These are phyloP conservation scores for Diaphora mendica DNA, from an alignment of 2,888 invertebrate species.

Conservation along the genomic window DNA sequence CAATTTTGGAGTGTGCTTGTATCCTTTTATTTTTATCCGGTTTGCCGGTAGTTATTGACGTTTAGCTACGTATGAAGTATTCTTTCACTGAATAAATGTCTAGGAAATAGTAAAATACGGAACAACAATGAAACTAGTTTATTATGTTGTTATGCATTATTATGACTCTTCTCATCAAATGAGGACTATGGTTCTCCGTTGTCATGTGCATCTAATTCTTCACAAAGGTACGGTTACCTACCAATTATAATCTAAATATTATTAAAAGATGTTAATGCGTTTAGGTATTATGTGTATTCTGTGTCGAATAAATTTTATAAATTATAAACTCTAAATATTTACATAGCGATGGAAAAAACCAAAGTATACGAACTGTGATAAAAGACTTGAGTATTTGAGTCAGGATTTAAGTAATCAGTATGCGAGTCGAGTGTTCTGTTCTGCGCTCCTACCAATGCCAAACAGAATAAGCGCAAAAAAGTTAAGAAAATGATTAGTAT, in stretches of 20 bases:
- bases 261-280: no score
- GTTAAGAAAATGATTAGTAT: neutral
- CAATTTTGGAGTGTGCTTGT: conserved; percentile 17
- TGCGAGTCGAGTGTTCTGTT: conserved; percentile 3
- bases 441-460: neutral
- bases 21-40: conserved; percentile 17
- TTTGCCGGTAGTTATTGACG: neutral
- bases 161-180: neutral
- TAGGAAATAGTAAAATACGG: neutral
- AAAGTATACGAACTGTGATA: neutral
- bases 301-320: neutral
- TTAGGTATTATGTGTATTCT: neutral
- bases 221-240: no score
- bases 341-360: neutral
- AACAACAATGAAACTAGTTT: neutral
- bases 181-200: no score
- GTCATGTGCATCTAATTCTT: no score
- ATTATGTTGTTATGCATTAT: neutral
- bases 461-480: conserved; percentile 6
- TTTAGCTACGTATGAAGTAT: neutral
- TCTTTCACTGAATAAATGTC: neutral
- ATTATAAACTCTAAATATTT: neutral
- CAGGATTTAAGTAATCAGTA: conserved; percentile 15
- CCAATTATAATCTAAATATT: no score
- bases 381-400: neutral